Percentiles rank a stretch among this genome's conserved stretches.
Conservation (phyloP, 37 sponge, comb jelly and placozoan species). For the Chondrilla cf. caribensis region DNA sequence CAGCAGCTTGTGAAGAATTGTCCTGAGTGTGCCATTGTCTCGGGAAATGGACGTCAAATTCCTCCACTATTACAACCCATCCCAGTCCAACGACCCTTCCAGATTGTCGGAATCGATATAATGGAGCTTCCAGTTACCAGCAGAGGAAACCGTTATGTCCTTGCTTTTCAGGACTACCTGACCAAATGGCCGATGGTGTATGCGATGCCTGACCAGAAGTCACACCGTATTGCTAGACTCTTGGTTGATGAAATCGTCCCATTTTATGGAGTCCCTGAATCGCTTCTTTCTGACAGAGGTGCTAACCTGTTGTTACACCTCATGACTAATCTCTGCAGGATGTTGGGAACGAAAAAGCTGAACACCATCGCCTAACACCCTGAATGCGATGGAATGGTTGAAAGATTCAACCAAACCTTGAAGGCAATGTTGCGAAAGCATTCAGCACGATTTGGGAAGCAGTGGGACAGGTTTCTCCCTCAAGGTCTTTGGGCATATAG, state of each 20-base stretch:
- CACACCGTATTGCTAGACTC: conserved; percentile 22
- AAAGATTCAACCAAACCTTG: conserved; percentile 42
- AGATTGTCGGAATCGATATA: conserved; percentile 48
- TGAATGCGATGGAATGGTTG: conserved; percentile 46
- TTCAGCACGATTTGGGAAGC: conserved; percentile 13
- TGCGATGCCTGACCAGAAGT: conserved; percentile 58
- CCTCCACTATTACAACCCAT: conserved; percentile 48
- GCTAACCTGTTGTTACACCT: conserved; percentile 46
- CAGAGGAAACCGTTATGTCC: conserved; percentile 40
- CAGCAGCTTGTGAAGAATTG: conserved; percentile 3
- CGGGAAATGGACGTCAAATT: conserved; percentile 11
- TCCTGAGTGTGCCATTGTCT: conserved; percentile 52
- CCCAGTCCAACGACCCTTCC: conserved; percentile 50
- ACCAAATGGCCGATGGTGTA: conserved; percentile 66
- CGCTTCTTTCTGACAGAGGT: conserved; percentile 44
- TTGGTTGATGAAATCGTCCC: conserved; percentile 40
- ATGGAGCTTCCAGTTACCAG: conserved; percentile 40
- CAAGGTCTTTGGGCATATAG: conserved; percentile 23
- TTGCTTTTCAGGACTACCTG: conserved; percentile 54
- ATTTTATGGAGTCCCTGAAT: conserved; percentile 33
- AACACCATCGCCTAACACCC: conserved; percentile 45
- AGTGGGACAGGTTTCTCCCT: conserved; percentile 31
- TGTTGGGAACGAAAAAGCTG: conserved; percentile 31
- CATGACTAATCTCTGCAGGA: conserved; percentile 28
- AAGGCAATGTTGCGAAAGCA: conserved; percentile 35